A percentile compares a stretch with the other conserved stretches of the same genome.
Evolutionary conservation across 1,140 invertebrate genomes (phyloP).

Genomic region (Asobara japonica): DNA sequence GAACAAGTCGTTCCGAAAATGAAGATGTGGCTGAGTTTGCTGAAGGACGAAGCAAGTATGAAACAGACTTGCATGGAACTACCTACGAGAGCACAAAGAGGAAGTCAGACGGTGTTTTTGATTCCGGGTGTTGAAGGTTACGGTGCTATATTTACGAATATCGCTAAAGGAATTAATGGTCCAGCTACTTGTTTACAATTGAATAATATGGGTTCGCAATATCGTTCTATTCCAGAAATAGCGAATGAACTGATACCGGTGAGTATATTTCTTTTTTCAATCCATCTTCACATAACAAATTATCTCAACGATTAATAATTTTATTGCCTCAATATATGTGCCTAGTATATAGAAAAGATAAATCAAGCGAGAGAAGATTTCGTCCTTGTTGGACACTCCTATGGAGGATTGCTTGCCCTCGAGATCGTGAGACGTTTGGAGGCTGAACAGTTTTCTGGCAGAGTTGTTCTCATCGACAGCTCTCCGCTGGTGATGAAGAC

Average conservation of each 20-base stretch:
- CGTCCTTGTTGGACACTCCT: conserved; percentile 61
- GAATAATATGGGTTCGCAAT: conserved; percentile 31
- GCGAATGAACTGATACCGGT: conserved; percentile 42
- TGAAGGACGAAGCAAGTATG: neutral
- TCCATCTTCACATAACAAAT: too few species aligned
- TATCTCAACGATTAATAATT: neutral
- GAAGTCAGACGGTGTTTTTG: conserved; percentile 64
- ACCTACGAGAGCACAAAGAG: conserved; percentile 39
- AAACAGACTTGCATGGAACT: conserved; percentile 39
- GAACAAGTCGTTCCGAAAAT: neutral
- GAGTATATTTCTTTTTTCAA: conserved; percentile 15
- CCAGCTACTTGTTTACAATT: conserved; percentile 72
- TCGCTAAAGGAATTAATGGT: conserved; percentile 64
- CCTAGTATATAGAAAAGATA: conserved; percentile 50
- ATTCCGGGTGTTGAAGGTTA: conserved; percentile 73
- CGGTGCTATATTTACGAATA: conserved; percentile 59
- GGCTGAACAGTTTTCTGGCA: conserved; percentile 49
- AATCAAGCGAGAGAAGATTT: conserved; percentile 55
- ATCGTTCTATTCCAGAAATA: conserved; percentile 30
- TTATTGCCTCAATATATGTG: conserved; percentile 27
- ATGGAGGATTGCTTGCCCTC: conserved; percentile 59
- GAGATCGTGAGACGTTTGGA: conserved; percentile 60
- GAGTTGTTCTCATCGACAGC: conserved; percentile 61
- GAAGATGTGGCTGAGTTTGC: neutral
- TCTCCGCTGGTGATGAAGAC: conserved; percentile 57